Evolutionary conservation across 2,888 invertebrate genomes (phyloP).

Genomic region (Pseudolycoriella hygida): DNA sequence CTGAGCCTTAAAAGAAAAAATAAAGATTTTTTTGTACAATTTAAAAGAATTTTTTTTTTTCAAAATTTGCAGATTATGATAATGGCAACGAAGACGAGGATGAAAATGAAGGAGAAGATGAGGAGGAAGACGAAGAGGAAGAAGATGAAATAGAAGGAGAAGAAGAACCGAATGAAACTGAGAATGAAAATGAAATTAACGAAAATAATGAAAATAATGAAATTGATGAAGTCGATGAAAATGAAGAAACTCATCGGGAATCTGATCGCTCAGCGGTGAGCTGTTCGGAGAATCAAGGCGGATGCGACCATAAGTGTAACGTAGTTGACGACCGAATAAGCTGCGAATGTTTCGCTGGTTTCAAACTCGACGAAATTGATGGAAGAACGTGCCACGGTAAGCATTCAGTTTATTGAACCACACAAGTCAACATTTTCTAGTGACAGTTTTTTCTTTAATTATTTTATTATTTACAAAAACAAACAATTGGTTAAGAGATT

Average conservation of each 20-base stretch:
- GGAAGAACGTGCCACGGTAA: conserved; percentile 24
- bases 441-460: not conserved
- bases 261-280: not conserved
- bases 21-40: too few relatives aligned
- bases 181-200: not conserved
- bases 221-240: conserved; percentile 1
- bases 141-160: conserved; percentile 11
- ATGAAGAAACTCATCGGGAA: conserved; percentile 1
- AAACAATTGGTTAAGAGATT: too few relatives aligned
- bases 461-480: not conserved
- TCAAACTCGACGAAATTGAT: conserved; percentile 28
- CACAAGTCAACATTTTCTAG: not conserved
- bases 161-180: conserved; percentile 8
- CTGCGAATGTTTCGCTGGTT: conserved; percentile 28
- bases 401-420: conserved; percentile 7
- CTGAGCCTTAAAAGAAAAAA: too few relatives aligned
- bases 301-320: conserved; percentile 33
- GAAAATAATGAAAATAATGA: conserved; percentile 10
- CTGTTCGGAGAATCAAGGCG: conserved; percentile 29
- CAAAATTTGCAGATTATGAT: conserved; percentile 1
- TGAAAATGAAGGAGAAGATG: conserved; percentile 8
- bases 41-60: too few relatives aligned
- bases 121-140: conserved; percentile 6
- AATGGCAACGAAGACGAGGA: not conserved
- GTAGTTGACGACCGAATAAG: conserved; percentile 21